Conservation (phyloP, 2,797 vertebrate species). For the Spinus pinus region DNA sequence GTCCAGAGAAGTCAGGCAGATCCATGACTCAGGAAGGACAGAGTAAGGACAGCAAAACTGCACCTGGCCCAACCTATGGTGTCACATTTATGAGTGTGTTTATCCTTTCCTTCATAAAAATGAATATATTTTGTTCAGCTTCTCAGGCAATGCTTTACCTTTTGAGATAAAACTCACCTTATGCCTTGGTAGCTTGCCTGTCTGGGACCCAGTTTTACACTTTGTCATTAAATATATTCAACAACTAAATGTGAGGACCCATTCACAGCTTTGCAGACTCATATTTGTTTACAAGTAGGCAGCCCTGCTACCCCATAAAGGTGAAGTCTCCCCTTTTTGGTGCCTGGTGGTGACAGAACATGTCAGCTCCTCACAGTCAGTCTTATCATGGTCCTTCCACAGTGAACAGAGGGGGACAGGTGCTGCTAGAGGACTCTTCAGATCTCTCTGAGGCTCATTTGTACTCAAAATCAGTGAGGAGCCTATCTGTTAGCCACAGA, state of each 20-base stretch:
- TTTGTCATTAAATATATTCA: background rate
- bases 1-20: background rate
- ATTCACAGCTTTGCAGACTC: background rate
- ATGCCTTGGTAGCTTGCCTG: background rate
- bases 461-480: background rate
- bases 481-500: background rate
- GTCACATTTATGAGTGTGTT: background rate
- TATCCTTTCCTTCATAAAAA: background rate
- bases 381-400: background rate
- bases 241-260: background rate
- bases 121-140: background rate
- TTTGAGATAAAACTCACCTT: slow-evolving; percentile 29
- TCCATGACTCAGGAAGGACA: background rate
- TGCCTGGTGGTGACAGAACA: background rate
- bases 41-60: background rate
- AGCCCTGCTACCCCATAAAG: background rate
- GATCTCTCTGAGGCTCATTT: background rate
- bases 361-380: background rate
- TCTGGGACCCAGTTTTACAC: background rate
- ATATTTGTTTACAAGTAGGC: background rate
- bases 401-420: background rate
- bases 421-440: background rate
- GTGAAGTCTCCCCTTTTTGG: background rate
- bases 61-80: background rate
- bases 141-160: background rate